phyloP scores from a whole-genome alignment of 2,113 vertebrate genomes.

The Esox niger region DNA sequence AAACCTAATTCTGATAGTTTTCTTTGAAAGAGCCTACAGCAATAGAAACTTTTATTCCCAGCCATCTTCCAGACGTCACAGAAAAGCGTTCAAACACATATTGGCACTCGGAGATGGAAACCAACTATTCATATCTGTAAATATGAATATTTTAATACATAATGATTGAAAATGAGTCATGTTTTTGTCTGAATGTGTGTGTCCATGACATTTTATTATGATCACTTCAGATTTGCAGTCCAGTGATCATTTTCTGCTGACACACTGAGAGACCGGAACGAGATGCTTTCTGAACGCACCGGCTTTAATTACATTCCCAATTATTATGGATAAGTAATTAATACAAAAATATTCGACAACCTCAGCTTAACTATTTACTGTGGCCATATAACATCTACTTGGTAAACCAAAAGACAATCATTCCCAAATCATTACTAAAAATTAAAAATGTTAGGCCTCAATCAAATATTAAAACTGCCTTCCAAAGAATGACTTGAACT shows the following conservation, averaged over 20 bases:
- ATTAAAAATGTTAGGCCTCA: constrained; percentile 16
- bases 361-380: too few relatives aligned
- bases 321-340: constrained; percentile 50
- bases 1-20: too few relatives aligned
- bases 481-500: not conserved
- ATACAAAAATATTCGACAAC: too few relatives aligned
- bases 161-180: too few relatives aligned
- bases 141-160: too few relatives aligned
- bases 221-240: constrained; percentile 47
- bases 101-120: too few relatives aligned
- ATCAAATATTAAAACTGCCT: constrained; percentile 3
- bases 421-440: constrained; percentile 17
- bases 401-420: constrained; percentile 22
- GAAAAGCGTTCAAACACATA: too few relatives aligned
- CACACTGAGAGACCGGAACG: constrained; percentile 32
- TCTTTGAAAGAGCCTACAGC: too few relatives aligned
- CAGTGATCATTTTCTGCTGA: constrained; percentile 59
- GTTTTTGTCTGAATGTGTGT: constrained; percentile 1
- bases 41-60: too few relatives aligned
- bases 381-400: constrained; percentile 16
- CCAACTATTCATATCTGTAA: too few relatives aligned
- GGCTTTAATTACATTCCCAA: constrained; percentile 49
- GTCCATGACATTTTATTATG: constrained; percentile 42
- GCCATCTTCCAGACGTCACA: too few relatives aligned
- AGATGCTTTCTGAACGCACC: constrained; percentile 43